Conservation (phyloP, 1,140 invertebrate species). For the Cherax quadricarinatus region DNA sequence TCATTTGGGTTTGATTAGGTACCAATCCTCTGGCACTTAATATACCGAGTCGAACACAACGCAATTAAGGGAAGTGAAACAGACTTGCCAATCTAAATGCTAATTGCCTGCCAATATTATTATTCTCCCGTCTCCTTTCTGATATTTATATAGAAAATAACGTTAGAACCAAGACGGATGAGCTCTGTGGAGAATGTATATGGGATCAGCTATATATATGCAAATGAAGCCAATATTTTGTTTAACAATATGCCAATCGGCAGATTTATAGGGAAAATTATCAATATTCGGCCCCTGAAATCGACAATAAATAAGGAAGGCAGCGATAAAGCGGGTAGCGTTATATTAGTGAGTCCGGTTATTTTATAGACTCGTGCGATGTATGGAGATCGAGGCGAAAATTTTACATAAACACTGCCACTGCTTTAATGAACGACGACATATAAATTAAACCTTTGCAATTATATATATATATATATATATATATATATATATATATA, state of each 20-base stretch:
- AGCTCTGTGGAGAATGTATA: neutral
- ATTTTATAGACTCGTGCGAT: constrained; percentile 33
- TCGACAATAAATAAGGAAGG: constrained; percentile 45
- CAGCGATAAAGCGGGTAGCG: constrained; percentile 36
- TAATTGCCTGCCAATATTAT: constrained; percentile 63
- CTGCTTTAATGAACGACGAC: neutral
- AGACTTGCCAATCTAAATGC: constrained; percentile 58
- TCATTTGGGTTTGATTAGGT: neutral
- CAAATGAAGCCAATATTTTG: constrained; percentile 63
- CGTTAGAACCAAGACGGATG: constrained; percentile 31
- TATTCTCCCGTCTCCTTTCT: constrained; percentile 34
- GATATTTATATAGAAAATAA: constrained; percentile 31
- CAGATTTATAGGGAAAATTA: constrained; percentile 49
- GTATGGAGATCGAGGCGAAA: neutral
- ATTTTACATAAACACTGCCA: constrained; percentile 5
- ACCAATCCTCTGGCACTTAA: neutral
- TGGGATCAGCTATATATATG: constrained; percentile 48
- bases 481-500: constrained; percentile 5
- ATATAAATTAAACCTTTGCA: neutral
- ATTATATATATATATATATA: neutral
- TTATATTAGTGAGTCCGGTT: constrained; percentile 48
- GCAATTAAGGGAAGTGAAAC: constrained; percentile 50
- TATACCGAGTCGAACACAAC: constrained; percentile 30
- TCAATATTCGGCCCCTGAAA: constrained; percentile 58
- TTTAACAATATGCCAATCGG: constrained; percentile 53